Evolutionary conservation across 1,140 invertebrate species (phyloP), one percentile per base, ranked within the genome.

Genomic region (Cyphomyrmex costatus): DNA sequence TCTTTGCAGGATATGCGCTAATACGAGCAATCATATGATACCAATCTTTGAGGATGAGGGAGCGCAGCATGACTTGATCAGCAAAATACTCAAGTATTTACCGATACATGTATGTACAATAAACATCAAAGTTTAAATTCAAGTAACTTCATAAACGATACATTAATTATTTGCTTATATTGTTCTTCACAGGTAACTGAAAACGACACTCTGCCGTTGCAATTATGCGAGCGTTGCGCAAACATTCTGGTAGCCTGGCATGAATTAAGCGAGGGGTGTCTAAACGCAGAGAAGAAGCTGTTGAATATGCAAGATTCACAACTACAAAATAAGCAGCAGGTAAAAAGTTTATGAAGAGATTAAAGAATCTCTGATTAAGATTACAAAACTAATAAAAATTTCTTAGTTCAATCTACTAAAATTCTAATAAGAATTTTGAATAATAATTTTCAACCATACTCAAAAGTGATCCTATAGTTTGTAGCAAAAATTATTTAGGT

Each of bases 221-320:
- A 96, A 85, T 92, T 97, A 60, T 97, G 97, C 94, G 96, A 96
- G 88, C 95, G 96, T 74, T 97, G 97, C 92, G 96, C 96, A 0
- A 96, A 95, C 63, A 96, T 96, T 0, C 88, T 97, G 24, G 90
- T 97, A 51, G 95, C 96, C 0, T 97, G 96, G 96, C 96, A 97
- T 91, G 96, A 97, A 82, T 94, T 97, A 51, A 94, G 95, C 24
- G 91, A 95, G 80, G 95, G 95, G 84, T 96, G 96, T 92, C 58
- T 96, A 24, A 95, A 96, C 77, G 96, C 96, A 5, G 96, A 97
- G 85, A 92, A 92, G 27, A 95, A 94, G 77, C 92, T 97, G 24
- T 19, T 94, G 14, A 88, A 92, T 42, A 90, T 95, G 66, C 92
- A 94, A 73, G 71, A 71, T 30, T 56, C 90, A 56, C 63, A 46